Percentiles rank a stretch among this genome's conserved stretches.
phyloP scores from a whole-genome alignment of 1,140 invertebrate species.

The Spodoptera litura region DNA sequence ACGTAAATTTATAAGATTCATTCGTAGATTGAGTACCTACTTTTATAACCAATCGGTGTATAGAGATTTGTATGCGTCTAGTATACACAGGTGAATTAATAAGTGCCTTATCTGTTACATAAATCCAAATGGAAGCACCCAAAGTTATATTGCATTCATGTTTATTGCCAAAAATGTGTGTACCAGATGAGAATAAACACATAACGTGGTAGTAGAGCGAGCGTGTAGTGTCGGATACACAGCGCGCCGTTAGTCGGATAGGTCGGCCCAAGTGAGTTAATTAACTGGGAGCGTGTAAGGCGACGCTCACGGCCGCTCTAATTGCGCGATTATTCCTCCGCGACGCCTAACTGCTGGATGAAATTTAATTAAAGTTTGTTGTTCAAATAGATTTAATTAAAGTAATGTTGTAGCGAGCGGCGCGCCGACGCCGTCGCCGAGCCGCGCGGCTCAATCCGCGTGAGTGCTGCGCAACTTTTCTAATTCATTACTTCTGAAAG shows the following conservation, averaged over 20 bases:
- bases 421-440: slow-evolving; percentile 75
- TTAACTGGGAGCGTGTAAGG: slow-evolving; percentile 84
- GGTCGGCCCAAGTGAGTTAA: slow-evolving; percentile 83
- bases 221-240: slow-evolving; percentile 56
- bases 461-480: slow-evolving; percentile 86
- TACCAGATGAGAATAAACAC: slow-evolving; percentile 9
- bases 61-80: not conserved
- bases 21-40: not conserved
- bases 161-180: slow-evolving; percentile 21
- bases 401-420: slow-evolving; percentile 84
- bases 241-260: slow-evolving; percentile 62
- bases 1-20: not conserved
- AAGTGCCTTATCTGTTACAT: no score
- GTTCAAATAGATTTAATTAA: slow-evolving; percentile 87
- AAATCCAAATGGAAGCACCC: no score
- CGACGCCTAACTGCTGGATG: slow-evolving; percentile 86
- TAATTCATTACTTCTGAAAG: slow-evolving; percentile 86
- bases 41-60: not conserved
- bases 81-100: not conserved
- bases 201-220: slow-evolving; percentile 3
- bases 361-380: slow-evolving; percentile 87
- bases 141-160: not conserved
- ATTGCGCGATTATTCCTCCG: slow-evolving; percentile 86
- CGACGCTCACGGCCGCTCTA: slow-evolving; percentile 85
- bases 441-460: slow-evolving; percentile 80